phyloP scores from a whole-genome alignment of 2,113 vertebrate genomes.

The Cricetomys ansorgei region DNA sequence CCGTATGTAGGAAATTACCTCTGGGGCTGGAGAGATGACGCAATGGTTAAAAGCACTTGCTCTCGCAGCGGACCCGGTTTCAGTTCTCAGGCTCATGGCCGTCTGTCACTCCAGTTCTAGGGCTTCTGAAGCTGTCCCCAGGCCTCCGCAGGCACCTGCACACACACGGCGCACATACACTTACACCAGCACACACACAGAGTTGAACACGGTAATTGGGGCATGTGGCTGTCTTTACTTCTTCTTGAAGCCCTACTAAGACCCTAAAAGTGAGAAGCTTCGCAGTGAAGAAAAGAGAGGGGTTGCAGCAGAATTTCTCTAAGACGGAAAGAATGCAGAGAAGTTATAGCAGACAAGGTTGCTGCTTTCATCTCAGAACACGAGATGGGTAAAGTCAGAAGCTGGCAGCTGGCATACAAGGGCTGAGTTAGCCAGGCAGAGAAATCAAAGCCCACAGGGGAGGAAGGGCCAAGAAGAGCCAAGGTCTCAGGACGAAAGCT shows the following conservation, averaged over 20 bases:
- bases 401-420: background rate
- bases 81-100: background rate
- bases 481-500: background rate
- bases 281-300: accelerated
- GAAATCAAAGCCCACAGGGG: background rate
- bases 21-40: background rate
- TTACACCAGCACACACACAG: background rate
- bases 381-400: background rate
- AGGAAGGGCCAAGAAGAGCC: background rate
- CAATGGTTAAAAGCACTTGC: background rate
- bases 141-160: background rate
- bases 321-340: background rate
- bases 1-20: background rate
- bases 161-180: background rate
- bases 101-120: background rate
- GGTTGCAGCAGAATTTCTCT: background rate
- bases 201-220: background rate
- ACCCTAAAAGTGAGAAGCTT: background rate
- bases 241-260: background rate
- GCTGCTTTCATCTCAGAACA: no score
- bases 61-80: background rate
- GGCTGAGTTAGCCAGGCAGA: background rate
- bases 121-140: background rate
- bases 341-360: background rate
- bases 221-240: background rate